Base-by-base conservation (phyloP, 2,888 invertebrate species). In the Leucophenga maculata region DNA sequence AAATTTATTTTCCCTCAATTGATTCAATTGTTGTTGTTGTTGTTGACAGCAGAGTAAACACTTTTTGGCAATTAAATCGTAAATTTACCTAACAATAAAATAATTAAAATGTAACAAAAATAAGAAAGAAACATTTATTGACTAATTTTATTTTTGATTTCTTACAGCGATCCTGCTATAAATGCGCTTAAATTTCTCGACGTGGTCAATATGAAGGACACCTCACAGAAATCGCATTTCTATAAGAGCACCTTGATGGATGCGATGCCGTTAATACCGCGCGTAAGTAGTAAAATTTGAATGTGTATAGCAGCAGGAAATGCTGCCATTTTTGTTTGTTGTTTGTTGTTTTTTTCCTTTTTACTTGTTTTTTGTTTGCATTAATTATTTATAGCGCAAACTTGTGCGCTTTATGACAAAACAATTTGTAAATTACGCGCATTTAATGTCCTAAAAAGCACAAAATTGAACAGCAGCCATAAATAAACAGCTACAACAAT, bases 121-220 rank as follows among this genome's bases (percentile, higher is more conserved):
- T 14, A 31, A 26, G n/a, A 16, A 26, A 26, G 26, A 26, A 26
- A 4, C 20, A 16, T 16, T 11, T 8, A 54, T 4, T 26, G 26
- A 26, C 4, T 26, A 2, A 26, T 26, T 26, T 26, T 26, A 26
- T 59, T 16, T 62, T 26, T 13, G 14, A n/a, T 52, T 65, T 13
- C 20, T 50, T 48, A 75, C 89, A 95, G 95, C 83, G 97, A 98
- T 90, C 93, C 95, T 59, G 93, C 95, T 39, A 95, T 98, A 69
- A 94, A 95, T 80, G 97, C 97, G 16, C 91, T 99, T 80, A 97
- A 98, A 89, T 95, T 95, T 86, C 90, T 99, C 77, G 98, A 99
- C 88, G 94, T 95, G 72, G 94, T 97, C 84, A 94, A 95, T 82
- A 94, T 95, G 93, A 97, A 97, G 89, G 97, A 97, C 87, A 93